phyloP scores from a whole-genome alignment of 2,113 vertebrate genomes.

The human region GRCh38 chrX:91660501-91661000 shows the following conservation, averaged over 20 bases:
- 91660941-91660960: background rate
- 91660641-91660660: slow-evolving; percentile 17
- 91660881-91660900: slow-evolving; percentile 26
- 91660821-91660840: background rate
- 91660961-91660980: background rate
- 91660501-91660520: background rate
- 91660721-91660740: background rate
- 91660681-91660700: background rate
- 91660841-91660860: background rate
- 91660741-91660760: background rate
- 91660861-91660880: slow-evolving; percentile 5
- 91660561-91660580: slow-evolving; percentile 44
- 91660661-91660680: background rate
- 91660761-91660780: slow-evolving; percentile 47
- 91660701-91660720: background rate
- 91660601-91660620: background rate
- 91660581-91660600: background rate
- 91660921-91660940: background rate
- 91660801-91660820: background rate
- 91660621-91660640: slow-evolving; percentile 51
- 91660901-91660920: slow-evolving; percentile 39
- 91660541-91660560: slow-evolving; percentile 27
- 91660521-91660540: background rate
- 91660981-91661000: background rate
- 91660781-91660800: slow-evolving; percentile 49